phyloP scores from a whole-genome alignment of 2,888 invertebrate species.

The Cheilosia pagana region DNA sequence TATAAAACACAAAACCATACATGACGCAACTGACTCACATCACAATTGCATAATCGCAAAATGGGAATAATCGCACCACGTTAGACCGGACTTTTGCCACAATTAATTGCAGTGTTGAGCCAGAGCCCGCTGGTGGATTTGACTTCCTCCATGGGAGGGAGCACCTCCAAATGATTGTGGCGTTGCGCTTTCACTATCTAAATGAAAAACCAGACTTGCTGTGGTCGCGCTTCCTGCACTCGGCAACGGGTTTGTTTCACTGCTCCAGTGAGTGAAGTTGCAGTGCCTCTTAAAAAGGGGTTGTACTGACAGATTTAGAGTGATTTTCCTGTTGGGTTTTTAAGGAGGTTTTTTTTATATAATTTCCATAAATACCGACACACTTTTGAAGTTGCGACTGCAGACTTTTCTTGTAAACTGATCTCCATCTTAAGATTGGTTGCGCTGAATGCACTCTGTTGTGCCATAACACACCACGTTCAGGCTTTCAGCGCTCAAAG shows the following conservation, averaged over 20 bases:
- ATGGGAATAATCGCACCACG: slow-evolving; percentile 61
- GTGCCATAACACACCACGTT: too few species aligned
- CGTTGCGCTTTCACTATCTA: slow-evolving; percentile 51
- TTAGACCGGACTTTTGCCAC: slow-evolving; percentile 63
- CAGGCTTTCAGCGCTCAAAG: too few species aligned
- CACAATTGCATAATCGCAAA: slow-evolving; percentile 66
- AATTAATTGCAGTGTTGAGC: slow-evolving; percentile 67
- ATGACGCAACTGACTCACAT: slow-evolving; percentile 57
- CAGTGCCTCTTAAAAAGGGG: slow-evolving; percentile 9
- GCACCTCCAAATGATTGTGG: neutral
- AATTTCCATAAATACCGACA: too few species aligned
- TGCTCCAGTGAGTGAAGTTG: neutral
- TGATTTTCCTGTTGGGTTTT: too few species aligned
- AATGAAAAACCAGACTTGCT: slow-evolving; percentile 37
- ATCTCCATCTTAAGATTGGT: too few species aligned
- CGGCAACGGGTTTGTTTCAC: slow-evolving; percentile 36
- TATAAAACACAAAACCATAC: slow-evolving; percentile 30
- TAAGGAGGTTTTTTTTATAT: too few species aligned
- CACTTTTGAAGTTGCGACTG: too few species aligned
- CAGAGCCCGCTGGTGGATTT: slow-evolving; percentile 30
- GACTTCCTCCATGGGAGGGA: slow-evolving; percentile 51
- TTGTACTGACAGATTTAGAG: neutral
- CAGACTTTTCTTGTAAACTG: too few species aligned
- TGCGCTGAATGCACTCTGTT: too few species aligned
- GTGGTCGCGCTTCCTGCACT: slow-evolving; percentile 43